Evolutionary conservation across 2,113 vertebrate genomes (phyloP).

Genomic region (Xenopus tropicalis): UCB_Xtro_10.0 CM004445.2:15101001-15101500

Average conservation of each 20-base stretch:
- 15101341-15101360: background rate
- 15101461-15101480: background rate
- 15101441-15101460: background rate
- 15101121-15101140: no score
- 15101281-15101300: background rate
- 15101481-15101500: background rate
- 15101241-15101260: constrained; percentile 29
- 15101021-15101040: no score
- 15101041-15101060: no score
- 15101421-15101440: background rate
- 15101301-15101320: no score
- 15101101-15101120: no score
- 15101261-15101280: background rate
- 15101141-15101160: no score
- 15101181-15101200: no score
- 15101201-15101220: background rate
- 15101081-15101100: no score
- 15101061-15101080: no score
- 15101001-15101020: no score
- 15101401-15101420: background rate
- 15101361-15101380: constrained; percentile 3
- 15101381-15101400: constrained; percentile 17
- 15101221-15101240: constrained; percentile 11
- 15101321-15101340: background rate
- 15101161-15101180: no score